Evolutionary conservation across 1,140 invertebrate species (phyloP).

Genomic region (Diorhabda sublineata): DNA sequence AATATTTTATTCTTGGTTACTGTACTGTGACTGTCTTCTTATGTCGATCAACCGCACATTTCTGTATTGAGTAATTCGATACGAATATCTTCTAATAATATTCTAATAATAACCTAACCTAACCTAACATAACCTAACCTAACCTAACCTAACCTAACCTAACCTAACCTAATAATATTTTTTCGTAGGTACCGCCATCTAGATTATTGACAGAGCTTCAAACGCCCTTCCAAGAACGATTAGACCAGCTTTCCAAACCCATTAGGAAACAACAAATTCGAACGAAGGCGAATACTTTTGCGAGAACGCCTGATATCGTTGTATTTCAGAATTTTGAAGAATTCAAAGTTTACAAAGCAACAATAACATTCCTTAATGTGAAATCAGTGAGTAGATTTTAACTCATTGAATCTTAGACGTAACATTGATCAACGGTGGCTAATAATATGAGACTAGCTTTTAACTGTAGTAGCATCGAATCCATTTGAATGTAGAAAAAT

Average conservation of each 20-base stretch:
- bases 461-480: too few species aligned
- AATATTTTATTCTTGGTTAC: too few species aligned
- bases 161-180: too few species aligned
- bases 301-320: slow-evolving; percentile 42
- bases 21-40: too few species aligned
- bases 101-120: not conserved
- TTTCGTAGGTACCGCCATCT: slow-evolving; percentile 36
- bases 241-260: slow-evolving; percentile 31
- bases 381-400: slow-evolving; percentile 37
- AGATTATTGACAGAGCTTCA: slow-evolving; percentile 31
- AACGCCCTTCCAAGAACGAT: slow-evolving; percentile 32
- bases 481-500: too few species aligned
- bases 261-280: slow-evolving; percentile 25
- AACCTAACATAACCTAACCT: not conserved
- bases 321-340: slow-evolving; percentile 49
- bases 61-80: not conserved
- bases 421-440: too few species aligned
- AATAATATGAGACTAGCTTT: too few species aligned
- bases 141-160: too few species aligned
- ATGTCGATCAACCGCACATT: too few species aligned
- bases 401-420: too few species aligned
- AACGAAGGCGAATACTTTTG: slow-evolving; percentile 34
- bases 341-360: slow-evolving; percentile 39
- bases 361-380: slow-evolving; percentile 46
- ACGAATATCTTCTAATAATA: not conserved